phyloP scores from a whole-genome alignment of 2,888 invertebrate species.

The Cloeon dipterum region DNA sequence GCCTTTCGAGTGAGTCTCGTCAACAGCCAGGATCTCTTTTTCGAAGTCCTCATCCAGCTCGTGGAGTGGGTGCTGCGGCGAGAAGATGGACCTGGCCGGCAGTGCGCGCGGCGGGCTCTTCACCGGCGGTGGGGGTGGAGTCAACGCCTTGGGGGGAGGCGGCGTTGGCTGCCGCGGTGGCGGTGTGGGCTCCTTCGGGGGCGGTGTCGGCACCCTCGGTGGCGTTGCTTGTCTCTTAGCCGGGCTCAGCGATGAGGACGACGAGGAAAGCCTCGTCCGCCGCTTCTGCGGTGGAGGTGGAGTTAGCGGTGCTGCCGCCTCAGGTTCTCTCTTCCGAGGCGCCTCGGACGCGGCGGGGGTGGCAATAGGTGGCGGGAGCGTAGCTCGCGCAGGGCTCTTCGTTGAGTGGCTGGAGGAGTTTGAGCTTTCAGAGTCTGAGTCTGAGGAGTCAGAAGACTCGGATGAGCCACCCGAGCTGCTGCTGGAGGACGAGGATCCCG shows the following conservation, averaged over 20 bases:
- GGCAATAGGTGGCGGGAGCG: background rate
- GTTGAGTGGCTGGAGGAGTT: too few relatives aligned
- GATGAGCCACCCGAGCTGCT: background rate
- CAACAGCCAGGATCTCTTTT: slow-evolving; percentile 31
- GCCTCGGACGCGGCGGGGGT: background rate
- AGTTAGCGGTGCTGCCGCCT: too few relatives aligned
- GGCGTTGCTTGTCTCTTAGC: too few relatives aligned
- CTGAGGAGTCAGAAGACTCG: background rate
- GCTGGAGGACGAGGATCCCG: background rate
- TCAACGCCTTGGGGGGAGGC: slow-evolving; percentile 1
- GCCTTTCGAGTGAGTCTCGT: slow-evolving; percentile 22
- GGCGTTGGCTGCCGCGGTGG: slow-evolving; percentile 2
- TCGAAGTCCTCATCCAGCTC: slow-evolving; percentile 34
- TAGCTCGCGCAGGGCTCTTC: slow-evolving; percentile 4
- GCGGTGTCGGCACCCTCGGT: slow-evolving; percentile 2
- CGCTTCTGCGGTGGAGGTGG: too few relatives aligned
- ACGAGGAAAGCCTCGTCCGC: too few relatives aligned
- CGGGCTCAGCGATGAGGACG: too few relatives aligned
- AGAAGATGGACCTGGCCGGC: slow-evolving; percentile 35
- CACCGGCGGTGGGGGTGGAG: slow-evolving; percentile 1
- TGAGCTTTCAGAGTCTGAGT: too few relatives aligned
- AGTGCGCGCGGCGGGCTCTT: background rate
- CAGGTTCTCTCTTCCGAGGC: too few relatives aligned
- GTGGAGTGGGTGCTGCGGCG: slow-evolving; percentile 33
- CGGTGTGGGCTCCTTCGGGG: too few relatives aligned